phyloP scores from a whole-genome alignment of 2,113 vertebrate genomes.

The Dascyllus trimaculatus region DNA sequence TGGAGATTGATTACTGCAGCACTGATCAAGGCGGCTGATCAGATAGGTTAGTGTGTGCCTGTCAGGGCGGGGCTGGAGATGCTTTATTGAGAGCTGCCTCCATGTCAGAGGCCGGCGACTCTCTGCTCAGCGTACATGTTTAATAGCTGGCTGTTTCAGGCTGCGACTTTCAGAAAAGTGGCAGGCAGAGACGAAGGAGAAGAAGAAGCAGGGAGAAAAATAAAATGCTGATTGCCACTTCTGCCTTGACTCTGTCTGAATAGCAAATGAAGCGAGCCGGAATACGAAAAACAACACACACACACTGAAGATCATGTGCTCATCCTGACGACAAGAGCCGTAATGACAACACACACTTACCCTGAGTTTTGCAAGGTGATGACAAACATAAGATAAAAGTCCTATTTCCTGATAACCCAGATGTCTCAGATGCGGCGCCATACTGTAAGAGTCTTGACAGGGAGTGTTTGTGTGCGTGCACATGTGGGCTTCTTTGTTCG shows the following conservation, averaged over 20 bases:
- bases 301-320: not conserved
- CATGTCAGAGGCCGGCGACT: conserved; percentile 32
- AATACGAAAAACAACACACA: not conserved
- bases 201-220: not conserved
- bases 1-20: conserved; percentile 60
- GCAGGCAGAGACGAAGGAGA: not conserved
- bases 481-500: conserved; percentile 18
- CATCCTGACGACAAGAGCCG: not conserved
- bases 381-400: conserved; percentile 51
- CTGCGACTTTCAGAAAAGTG: conserved; percentile 27
- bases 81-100: conserved; percentile 45
- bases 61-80: conserved; percentile 21
- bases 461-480: not conserved
- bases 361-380: conserved; percentile 21
- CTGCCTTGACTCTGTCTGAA: conserved; percentile 15
- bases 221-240: conserved; percentile 7
- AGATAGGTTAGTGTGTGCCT: conserved; percentile 30
- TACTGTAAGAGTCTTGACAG: conserved; percentile 36
- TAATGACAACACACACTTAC: conserved; percentile 5
- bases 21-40: conserved; percentile 42
- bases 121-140: conserved; percentile 9
- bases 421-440: conserved; percentile 46
- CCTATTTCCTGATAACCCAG: conserved; percentile 57
- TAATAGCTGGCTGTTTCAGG: conserved; percentile 19
- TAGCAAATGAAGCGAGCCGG: conserved; percentile 5